Base-by-base conservation (phyloP, 2,797 vertebrate genomes). In the Odontamblyopus rebecca region DNA sequence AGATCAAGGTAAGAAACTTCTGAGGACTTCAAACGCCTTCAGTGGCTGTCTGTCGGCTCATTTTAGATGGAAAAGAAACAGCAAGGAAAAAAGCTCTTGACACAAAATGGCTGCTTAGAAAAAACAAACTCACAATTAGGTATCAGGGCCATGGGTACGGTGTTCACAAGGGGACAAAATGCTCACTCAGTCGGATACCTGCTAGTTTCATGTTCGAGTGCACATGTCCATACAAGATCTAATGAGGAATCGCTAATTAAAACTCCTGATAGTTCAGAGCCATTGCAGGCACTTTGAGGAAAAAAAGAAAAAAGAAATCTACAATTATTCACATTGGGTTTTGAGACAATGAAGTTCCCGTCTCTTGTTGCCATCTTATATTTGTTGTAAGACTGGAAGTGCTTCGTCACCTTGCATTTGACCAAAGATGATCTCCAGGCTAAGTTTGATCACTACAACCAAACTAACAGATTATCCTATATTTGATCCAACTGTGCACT, bases 1-100 rank as follows among this genome's bases (percentile, higher is more conserved):
- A 90, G 89, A 92, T 93, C 88, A 91, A 90, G 86, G 89, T 86
- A 80, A 76, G 73, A 70, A 91, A 91, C 90, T 90, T 92, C 89
- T 87, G 85, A 92, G 73, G 82, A 92, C 89, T 91, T 91, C 90
- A 92, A 91, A 90, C 85, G 72, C 80, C 85, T 81, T 78, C 75
- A 57, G 77, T 84, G 86, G 86, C 89, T 90, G 79, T 85, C 75
- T 81, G 86, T 88, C 83, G 81, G 76, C 78, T 85, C 79, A 84
- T 80, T 84, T 60, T 26, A 64, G 62, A 80, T 82, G 76, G 73
- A 48, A 50, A 75, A 73, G 56, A 68, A 38, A 38, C 19, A 63
- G 32, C 19, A 38, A 41, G n/a, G 19, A 38, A 65, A 80, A 82
- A 82, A 73, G 65, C 78, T 80, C 88, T 87, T 77, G 80, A 89